A percentile compares a stretch with the other conserved stretches of the same genome.
Conservation (phyloP, 2,888 invertebrate genomes). For the Melanophora roralis region DNA sequence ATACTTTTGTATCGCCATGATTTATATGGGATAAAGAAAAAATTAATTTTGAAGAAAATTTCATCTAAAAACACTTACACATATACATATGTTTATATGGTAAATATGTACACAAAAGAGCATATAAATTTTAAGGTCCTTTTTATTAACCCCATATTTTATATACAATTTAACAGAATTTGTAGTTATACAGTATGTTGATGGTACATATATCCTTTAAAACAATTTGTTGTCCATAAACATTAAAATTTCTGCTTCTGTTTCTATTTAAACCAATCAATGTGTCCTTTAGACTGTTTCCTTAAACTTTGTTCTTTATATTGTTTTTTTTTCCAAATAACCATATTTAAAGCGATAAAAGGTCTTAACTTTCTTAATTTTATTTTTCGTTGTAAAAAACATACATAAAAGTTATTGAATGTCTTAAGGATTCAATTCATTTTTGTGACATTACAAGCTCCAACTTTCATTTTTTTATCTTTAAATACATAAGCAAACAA, state of each 20-base stretch:
- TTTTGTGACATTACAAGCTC: slow-evolving; percentile 72
- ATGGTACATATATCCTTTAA: slow-evolving; percentile 70
- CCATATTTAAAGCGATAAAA: slow-evolving; percentile 74
- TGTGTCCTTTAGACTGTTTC: not conserved
- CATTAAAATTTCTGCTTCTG: slow-evolving; percentile 64
- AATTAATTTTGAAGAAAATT: slow-evolving; percentile 57
- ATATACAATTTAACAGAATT: slow-evolving; percentile 26
- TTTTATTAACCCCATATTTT: slow-evolving; percentile 74
- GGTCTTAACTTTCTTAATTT: slow-evolving; percentile 60
- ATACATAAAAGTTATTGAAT: slow-evolving; percentile 71
- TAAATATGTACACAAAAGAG: slow-evolving; percentile 66
- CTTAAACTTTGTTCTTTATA: not conserved
- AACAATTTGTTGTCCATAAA: slow-evolving; percentile 71
- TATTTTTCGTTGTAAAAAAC: slow-evolving; percentile 35
- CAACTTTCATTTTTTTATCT: slow-evolving; percentile 24
- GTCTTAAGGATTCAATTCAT: slow-evolving; percentile 72
- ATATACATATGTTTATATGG: too few species aligned
- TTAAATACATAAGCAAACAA: slow-evolving; percentile 14
- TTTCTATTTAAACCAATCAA: slow-evolving; percentile 27
- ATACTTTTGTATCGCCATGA: slow-evolving; percentile 44
- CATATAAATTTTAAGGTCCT: slow-evolving; percentile 68
- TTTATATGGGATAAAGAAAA: slow-evolving; percentile 50
- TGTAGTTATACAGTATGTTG: slow-evolving; percentile 10
- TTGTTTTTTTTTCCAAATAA: slow-evolving; percentile 64
- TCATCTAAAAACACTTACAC: not conserved